Conservation (phyloP, 2,113 vertebrate species). For the Conger conger region DNA sequence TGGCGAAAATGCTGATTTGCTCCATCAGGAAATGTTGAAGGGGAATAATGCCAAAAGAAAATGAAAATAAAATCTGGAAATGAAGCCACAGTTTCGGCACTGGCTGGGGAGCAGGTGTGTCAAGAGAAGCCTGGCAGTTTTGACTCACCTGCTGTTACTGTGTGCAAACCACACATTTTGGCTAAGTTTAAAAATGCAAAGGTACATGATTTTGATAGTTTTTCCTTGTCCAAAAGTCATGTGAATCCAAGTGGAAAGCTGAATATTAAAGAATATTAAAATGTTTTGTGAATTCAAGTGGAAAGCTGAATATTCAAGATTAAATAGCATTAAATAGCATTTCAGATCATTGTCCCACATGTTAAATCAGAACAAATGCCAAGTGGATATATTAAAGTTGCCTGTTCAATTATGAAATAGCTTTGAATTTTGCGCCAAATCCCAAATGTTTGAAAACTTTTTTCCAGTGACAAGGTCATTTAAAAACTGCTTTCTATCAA, state of each 20-base stretch:
- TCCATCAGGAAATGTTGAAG: not conserved
- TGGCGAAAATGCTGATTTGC: not conserved
- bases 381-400: not conserved
- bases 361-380: not conserved
- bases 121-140: not conserved
- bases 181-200: not conserved
- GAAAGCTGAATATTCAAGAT: constrained; percentile 2
- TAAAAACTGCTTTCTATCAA: not conserved
- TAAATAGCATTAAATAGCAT: not conserved
- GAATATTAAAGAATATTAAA: not conserved
- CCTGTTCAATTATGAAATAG: not conserved
- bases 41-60: not conserved
- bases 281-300: not conserved
- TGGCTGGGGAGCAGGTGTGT: not conserved
- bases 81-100: not conserved
- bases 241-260: not conserved
- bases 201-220: not conserved
- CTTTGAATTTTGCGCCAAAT: not conserved
- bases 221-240: not conserved
- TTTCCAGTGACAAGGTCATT: not conserved
- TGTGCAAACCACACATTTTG: not conserved
- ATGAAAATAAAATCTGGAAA: not conserved
- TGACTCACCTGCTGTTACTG: not conserved
- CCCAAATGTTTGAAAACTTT: not conserved
- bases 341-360: not conserved